Percentiles rank a stretch among this genome's conserved stretches.
phyloP scores from a whole-genome alignment of 1,140 invertebrate genomes.

The Pseudomyrmex dendroicus region DNA sequence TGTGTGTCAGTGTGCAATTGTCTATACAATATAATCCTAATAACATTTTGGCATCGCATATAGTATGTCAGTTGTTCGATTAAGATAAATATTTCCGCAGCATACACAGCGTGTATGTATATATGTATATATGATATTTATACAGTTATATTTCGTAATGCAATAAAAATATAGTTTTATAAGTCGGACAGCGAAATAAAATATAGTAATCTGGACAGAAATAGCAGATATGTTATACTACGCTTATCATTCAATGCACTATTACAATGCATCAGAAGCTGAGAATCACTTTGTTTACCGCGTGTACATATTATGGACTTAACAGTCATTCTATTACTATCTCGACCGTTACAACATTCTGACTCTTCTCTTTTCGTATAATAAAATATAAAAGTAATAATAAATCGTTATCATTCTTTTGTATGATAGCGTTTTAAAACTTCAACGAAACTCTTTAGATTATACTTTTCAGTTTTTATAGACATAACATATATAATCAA shows the following conservation, averaged over 20 bases:
- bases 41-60: conserved; percentile 57
- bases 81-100: conserved; percentile 28
- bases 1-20: conserved; percentile 15
- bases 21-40: conserved; percentile 51
- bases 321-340: conserved; percentile 31
- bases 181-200: conserved; percentile 53
- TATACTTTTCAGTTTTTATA: conserved; percentile 52
- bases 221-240: conserved; percentile 66
- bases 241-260: conserved; percentile 47
- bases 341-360: conserved; percentile 27
- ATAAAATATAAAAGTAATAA: conserved; percentile 73
- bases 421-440: conserved; percentile 44
- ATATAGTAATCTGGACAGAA: conserved; percentile 60
- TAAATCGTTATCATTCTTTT: conserved; percentile 54
- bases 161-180: conserved; percentile 68
- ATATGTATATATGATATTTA: not conserved
- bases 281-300: conserved; percentile 32
- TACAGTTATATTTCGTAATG: conserved; percentile 8
- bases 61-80: conserved; percentile 32
- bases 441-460: conserved; percentile 62
- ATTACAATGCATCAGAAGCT: conserved; percentile 42
- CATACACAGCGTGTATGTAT: conserved; percentile 43
- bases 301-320: conserved; percentile 23
- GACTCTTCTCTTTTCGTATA: conserved; percentile 42
- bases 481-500: conserved; percentile 37